A percentile compares a stretch with the other conserved stretches of the same genome.
These are phyloP conservation scores for Diarsia dahlii DNA, from an alignment of 2,888 invertebrate species.

Conservation along the genomic window DNA sequence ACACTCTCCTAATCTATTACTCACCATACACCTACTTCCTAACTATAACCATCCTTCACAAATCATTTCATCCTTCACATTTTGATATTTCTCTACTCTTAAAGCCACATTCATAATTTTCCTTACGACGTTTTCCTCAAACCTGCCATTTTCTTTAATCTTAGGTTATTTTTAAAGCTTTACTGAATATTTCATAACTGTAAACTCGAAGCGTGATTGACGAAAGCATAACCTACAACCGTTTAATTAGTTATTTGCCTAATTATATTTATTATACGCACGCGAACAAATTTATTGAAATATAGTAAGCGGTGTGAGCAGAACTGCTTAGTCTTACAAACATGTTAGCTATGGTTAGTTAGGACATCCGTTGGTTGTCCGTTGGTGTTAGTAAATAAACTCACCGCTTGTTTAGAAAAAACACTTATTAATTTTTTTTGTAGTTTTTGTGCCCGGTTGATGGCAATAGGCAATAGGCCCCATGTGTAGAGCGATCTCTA, in stretches of 20 bases:
- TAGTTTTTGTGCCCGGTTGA: too few relatives aligned
- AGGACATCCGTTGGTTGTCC: neutral
- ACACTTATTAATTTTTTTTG: too few relatives aligned
- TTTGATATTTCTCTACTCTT: neutral
- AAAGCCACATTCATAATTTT: neutral
- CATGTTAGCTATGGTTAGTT: constrained; percentile 22
- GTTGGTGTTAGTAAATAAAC: too few relatives aligned
- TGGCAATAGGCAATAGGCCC: too few relatives aligned
- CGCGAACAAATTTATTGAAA: constrained; percentile 48
- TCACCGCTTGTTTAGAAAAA: neutral
- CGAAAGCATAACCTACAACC: constrained; percentile 46
- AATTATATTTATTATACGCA: constrained; percentile 49
- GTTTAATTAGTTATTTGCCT: constrained; percentile 47
- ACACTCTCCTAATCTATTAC: too few relatives aligned
- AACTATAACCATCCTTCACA: neutral
- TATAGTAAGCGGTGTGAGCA: constrained; percentile 11
- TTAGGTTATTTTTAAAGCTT: neutral
- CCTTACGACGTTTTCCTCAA: neutral
- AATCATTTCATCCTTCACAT: neutral
- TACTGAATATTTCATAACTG: constrained; percentile 17
- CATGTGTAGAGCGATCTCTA: too few relatives aligned
- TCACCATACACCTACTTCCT: too few relatives aligned
- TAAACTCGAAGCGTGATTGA: constrained; percentile 36
- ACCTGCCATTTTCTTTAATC: neutral
- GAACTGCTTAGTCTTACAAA: constrained; percentile 22